Evolutionary conservation across 2,113 vertebrate genomes (phyloP), one percentile per base, ranked within the genome.

Genomic region (Scomber scombrus): DNA sequence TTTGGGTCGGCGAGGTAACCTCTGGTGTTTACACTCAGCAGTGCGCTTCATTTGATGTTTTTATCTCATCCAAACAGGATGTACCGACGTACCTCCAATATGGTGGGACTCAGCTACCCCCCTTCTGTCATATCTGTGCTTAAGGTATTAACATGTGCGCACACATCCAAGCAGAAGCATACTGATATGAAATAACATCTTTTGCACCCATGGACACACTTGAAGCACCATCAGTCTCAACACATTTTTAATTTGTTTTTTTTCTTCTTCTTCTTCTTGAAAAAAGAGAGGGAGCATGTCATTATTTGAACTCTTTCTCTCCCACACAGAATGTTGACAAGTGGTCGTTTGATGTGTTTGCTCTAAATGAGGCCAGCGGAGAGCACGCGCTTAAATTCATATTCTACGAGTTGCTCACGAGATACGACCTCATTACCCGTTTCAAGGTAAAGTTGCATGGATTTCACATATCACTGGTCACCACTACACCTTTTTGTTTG

Each of bases 21-120:
- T 87, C 46, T 81, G 45, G 62, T 85, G 87, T 88, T 89, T 77
- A 55, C 19, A 49, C 76, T 69, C 78, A 64, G 84, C 63, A 12
- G 68, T 63, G 55, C 34, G 34, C 54, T 77, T 81, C 64, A 86
- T 84, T 86, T 93, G 79, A 92, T 91, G 85, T 92, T 78, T 90
- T 94, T 95, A 82, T 96, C 92, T 95, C 43, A 21, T 91, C 91
- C 90, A 54, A 79, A 84, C 94, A 99, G 98, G 93, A 99, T 99
- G 98, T 99, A 99, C 89, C 95, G 98, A 58, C 93, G 98, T 49
- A 99, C 98, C 78, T 99, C 98, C 84, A 99, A 98, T 91, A 98
- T 99, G 98, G 97, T 99, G 71, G 98, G 98, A 85, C 95, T 99
- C 87, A 98, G 97, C 93, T 99, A 99, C 89, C 98, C 98, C 10